phyloP scores from a whole-genome alignment of 2,113 vertebrate genomes.

The Gobiocypris rarus region DNA sequence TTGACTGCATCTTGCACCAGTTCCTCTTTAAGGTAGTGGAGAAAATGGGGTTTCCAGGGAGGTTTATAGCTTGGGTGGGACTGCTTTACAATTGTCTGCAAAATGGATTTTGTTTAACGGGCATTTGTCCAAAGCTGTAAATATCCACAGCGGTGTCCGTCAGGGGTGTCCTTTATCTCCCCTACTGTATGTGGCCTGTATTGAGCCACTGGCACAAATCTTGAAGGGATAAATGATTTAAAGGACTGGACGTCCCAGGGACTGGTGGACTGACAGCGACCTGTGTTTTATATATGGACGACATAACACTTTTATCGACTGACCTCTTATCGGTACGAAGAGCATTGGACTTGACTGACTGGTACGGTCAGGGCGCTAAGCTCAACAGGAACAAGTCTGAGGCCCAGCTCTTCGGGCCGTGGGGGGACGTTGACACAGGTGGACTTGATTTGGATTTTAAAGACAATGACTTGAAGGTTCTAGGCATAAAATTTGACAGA shows the following conservation, averaged over 20 bases:
- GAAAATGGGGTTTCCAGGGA: constrained; percentile 39
- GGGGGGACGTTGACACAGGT: no score
- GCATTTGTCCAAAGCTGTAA: background rate
- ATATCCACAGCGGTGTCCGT: constrained; percentile 7
- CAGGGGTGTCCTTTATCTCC: constrained; percentile 52
- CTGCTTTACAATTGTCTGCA: background rate
- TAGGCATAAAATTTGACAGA: no score
- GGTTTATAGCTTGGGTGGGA: constrained; percentile 42
- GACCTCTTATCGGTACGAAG: no score
- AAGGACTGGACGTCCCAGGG: background rate
- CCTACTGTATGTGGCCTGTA: constrained; percentile 2
- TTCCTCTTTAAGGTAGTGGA: no score
- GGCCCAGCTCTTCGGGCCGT: no score
- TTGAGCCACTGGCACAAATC: constrained; percentile 38
- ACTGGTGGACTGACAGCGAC: background rate
- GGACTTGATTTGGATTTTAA: no score
- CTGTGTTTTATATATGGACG: constrained; percentile 8
- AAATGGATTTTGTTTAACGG: constrained; percentile 1
- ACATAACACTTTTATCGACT: no score
- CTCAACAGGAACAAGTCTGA: no score
- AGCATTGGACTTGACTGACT: no score
- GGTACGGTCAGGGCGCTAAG: no score
- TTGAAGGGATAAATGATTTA: constrained; percentile 52
- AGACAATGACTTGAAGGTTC: no score
- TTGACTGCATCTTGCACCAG: no score